Conservation (phyloP, 1,140 invertebrate species). For the Lepidostoma basale region DNA sequence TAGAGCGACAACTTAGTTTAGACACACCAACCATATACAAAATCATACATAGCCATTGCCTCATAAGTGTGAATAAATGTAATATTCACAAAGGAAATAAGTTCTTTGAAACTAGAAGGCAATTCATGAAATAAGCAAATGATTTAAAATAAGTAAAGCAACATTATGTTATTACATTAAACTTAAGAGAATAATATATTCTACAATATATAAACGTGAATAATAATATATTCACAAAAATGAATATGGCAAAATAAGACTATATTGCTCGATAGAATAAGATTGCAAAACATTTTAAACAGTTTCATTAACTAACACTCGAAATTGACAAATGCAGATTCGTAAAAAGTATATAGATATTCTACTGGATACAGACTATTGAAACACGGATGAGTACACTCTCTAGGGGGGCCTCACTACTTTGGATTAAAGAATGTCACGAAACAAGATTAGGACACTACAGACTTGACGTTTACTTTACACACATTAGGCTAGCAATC, state of each 20-base stretch:
- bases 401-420: constrained; percentile 5
- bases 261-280: constrained; percentile 14
- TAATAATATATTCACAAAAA: constrained; percentile 31
- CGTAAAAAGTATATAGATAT: not conserved
- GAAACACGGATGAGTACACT: not conserved
- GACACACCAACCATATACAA: no score
- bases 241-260: constrained; percentile 33
- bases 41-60: no score
- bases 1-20: no score
- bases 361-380: not conserved
- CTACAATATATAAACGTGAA: constrained; percentile 23
- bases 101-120: no score
- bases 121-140: no score
- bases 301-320: no score
- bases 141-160: no score
- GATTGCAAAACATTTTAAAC: no score
- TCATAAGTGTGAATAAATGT: no score
- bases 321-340: constrained; percentile 11
- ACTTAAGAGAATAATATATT: constrained; percentile 27
- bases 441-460: not conserved
- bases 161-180: constrained; percentile 12
- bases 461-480: constrained; percentile 11
- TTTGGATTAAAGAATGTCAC: not conserved
- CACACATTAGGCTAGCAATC: constrained; percentile 40
- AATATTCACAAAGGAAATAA: not conserved